Percentiles rank a stretch among this genome's conserved stretches.
These are phyloP conservation scores for Perccottus glenii DNA, from an alignment of 2,113 vertebrate genomes.

Conservation along the genomic window DNA sequence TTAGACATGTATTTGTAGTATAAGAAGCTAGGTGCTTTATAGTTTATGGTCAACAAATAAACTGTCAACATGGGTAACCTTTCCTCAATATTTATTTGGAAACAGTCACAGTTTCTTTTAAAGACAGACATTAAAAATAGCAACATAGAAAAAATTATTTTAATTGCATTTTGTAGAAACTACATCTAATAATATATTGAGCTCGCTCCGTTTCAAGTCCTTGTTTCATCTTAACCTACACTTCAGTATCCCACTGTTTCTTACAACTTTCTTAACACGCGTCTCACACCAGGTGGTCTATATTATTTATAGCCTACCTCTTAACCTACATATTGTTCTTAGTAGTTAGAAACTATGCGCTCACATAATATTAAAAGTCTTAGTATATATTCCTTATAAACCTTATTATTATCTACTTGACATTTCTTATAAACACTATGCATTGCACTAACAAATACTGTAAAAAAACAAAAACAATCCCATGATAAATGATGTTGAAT, in stretches of 20 bases:
- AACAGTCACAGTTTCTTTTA: constrained; percentile 11
- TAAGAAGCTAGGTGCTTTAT: background rate
- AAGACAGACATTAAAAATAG: constrained; percentile 4
- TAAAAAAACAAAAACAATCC: no score
- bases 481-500: no score
- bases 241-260: background rate
- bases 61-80: background rate
- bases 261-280: constrained; percentile 17
- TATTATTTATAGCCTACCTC: background rate
- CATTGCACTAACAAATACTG: no score
- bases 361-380: no score
- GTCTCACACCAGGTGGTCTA: constrained; percentile 15
- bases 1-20: background rate
- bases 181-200: constrained; percentile 4
- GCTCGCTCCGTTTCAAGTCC: background rate
- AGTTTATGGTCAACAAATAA: background rate
- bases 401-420: no score
- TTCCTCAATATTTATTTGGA: constrained; percentile 18
- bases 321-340: background rate
- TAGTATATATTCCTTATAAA: no score
- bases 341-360: no score
- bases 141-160: constrained; percentile 1
- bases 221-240: constrained; percentile 16
- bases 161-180: background rate
- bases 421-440: no score